Evolutionary conservation across 2,797 vertebrate species (phyloP), one percentile per base, ranked within the genome.

Genomic region (Alfaro cultratus): DNA sequence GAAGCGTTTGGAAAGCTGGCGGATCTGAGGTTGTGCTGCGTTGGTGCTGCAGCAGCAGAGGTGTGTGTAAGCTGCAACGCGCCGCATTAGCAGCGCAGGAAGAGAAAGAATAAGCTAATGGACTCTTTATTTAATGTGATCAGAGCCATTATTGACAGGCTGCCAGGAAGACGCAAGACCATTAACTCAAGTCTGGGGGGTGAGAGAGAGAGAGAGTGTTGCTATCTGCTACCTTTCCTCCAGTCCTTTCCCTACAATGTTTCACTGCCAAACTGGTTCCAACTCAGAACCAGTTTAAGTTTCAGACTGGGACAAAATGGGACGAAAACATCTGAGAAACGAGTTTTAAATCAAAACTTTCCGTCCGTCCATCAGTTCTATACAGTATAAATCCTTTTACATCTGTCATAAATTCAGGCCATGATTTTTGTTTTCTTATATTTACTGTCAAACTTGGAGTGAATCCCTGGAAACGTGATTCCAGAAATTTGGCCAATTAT

Each of bases 91-190:
- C 94, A 91, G 93, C 93, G 93, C 86, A 90, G 88, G 85, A 92
- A 90, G 86, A 93, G 96, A 95, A 96, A 97, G 96, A 97, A 97
- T 96, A 96, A 97, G 96, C 96, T 99, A 99, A 99, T 99, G 97
- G 97, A 96, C 96, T 98, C 96, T 97, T 96, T 97, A 97, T 96
- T 98, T 99, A 99, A 99, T 98, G 97, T 97, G 97, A 99, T 99
- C 98, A 99, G 96, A 98, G 96, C 96, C 96, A 97, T 98, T 99
- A 98, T 97, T 98, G 98, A 99, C 97, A 98, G 97, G 97, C 97
- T 97, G 97, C 97, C 98, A 99, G 97, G 97, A 98, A 99, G 97
- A 98, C 81, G 95, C 97, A 97, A 96, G 97, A 96, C 97, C 97
- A 99, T 99, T 99, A 99, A 97, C 96, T 96, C 95, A 94, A 95